Conservation (phyloP, 2,797 vertebrate genomes). For the Enteromius trimaculatus region DNA sequence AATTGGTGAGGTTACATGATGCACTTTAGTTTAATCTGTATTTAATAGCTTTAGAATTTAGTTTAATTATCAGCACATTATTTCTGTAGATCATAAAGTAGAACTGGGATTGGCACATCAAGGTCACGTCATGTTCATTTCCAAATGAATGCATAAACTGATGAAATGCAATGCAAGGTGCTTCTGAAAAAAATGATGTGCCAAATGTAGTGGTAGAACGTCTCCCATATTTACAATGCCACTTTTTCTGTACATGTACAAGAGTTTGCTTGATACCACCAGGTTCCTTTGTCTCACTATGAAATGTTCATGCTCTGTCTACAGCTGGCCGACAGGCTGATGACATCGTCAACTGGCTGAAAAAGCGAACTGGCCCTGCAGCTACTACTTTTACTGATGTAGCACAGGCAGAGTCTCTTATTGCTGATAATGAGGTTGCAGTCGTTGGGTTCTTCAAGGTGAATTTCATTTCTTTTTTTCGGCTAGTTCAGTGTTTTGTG, state of each 20-base stretch:
- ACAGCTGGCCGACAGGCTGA: slow-evolving; percentile 93
- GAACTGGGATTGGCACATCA: background rate
- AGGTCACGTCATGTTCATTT: background rate
- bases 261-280: background rate
- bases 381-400: slow-evolving; percentile 78
- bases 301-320: background rate
- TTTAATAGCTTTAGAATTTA: background rate
- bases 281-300: background rate
- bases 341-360: slow-evolving; percentile 94
- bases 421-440: slow-evolving; percentile 89
- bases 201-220: background rate
- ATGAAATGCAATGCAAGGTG: background rate
- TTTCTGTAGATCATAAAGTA: background rate
- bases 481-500: background rate
- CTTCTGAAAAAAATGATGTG: background rate
- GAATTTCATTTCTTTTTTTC: background rate
- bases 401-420: slow-evolving; percentile 79
- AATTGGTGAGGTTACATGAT: background rate
- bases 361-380: slow-evolving; percentile 92
- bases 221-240: background rate
- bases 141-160: background rate
- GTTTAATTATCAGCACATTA: background rate
- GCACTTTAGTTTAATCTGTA: background rate
- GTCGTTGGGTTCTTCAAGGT: slow-evolving; percentile 99
- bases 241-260: background rate